Percentiles rank a stretch among this genome's conserved stretches.
phyloP scores from a whole-genome alignment of 2,888 invertebrate species.

The Drosophila colorata region DNA sequence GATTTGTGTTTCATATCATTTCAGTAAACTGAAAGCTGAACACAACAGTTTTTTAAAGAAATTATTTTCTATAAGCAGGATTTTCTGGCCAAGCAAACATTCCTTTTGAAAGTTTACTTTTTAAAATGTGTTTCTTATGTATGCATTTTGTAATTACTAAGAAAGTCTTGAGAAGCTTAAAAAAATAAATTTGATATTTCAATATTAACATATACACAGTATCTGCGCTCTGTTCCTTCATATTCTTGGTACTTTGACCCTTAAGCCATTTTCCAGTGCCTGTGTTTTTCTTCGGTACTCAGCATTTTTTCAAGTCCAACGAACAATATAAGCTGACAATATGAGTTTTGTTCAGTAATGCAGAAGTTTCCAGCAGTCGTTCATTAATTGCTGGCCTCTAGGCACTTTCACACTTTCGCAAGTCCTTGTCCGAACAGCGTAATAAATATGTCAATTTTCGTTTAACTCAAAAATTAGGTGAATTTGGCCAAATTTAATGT shows the following conservation, averaged over 20 bases:
- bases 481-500: conserved; percentile 17
- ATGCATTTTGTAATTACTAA: not conserved
- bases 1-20: no score
- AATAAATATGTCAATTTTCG: conserved; percentile 13
- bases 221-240: not conserved
- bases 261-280: conserved; percentile 5
- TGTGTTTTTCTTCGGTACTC: conserved; percentile 10
- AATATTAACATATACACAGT: no score
- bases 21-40: no score
- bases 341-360: conserved; percentile 33
- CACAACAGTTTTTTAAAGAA: no score
- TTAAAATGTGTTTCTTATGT: not conserved
- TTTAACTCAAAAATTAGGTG: not conserved
- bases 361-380: conserved; percentile 25
- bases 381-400: conserved; percentile 23
- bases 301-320: conserved; percentile 4
- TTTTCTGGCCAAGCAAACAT: no score
- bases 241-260: conserved; percentile 9
- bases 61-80: no score
- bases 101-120: not conserved
- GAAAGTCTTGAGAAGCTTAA: not conserved
- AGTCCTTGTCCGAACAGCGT: not conserved
- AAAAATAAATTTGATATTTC: not conserved
- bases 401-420: not conserved
- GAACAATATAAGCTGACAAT: conserved; percentile 34